Evolutionary conservation across 2,888 invertebrate genomes (phyloP).

Genomic region (Xestia c-nigrum): DNA sequence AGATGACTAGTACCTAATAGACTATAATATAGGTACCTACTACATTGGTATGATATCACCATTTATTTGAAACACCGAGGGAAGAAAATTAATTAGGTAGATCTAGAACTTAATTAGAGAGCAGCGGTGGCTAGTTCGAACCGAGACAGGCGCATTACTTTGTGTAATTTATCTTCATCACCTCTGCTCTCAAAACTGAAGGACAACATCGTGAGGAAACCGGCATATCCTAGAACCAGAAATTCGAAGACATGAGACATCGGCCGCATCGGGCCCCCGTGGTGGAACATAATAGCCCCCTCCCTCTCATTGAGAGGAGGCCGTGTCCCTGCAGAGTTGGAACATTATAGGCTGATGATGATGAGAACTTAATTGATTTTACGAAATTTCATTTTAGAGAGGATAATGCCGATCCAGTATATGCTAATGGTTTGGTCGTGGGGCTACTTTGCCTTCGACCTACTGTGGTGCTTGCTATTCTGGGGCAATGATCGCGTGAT

Average conservation of each 20-base stretch:
- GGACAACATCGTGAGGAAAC: no score
- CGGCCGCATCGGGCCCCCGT: no score
- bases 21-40: not conserved
- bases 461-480: slow-evolving; percentile 90
- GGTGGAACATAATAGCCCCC: no score
- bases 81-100: not conserved
- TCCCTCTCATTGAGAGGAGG: no score
- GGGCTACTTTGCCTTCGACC: slow-evolving; percentile 92
- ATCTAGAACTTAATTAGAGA: not conserved
- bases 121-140: no score
- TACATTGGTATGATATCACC: not conserved
- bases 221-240: no score
- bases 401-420: slow-evolving; percentile 78
- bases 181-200: no score
- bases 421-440: slow-evolving; percentile 90
- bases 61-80: slow-evolving; percentile 5
- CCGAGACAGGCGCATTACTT: no score
- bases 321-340: no score
- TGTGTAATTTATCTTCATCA: no score
- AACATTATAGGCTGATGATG: no score
- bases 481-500: slow-evolving; percentile 88
- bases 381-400: slow-evolving; percentile 70
- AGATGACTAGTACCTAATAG: not conserved
- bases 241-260: no score
- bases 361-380: not conserved